These are phyloP conservation scores for Apistogramma diplotaenia DNA, from an alignment of 2,113 vertebrate species.

Conservation along the genomic window DNA sequence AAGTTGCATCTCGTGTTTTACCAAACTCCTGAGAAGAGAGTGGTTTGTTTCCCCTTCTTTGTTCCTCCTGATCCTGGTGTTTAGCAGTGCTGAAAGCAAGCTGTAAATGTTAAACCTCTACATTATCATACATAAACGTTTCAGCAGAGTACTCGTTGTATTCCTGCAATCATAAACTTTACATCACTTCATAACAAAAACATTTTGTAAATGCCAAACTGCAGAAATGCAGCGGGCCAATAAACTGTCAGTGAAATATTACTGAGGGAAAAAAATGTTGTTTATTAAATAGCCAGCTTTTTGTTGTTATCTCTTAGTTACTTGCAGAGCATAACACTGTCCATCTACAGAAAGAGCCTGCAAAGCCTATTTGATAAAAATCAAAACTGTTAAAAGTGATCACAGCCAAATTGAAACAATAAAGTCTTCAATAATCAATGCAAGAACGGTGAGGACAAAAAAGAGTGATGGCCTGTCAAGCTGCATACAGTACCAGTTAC, in stretches of 20 bases:
- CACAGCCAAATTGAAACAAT: too few relatives aligned
- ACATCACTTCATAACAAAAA: not conserved
- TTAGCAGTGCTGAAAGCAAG: not conserved
- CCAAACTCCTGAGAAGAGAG: not conserved
- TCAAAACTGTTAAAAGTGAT: too few relatives aligned
- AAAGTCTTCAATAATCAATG: too few relatives aligned
- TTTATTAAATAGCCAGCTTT: not conserved
- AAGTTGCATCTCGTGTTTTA: not conserved
- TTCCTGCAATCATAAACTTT: not conserved
- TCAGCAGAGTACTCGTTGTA: not conserved
- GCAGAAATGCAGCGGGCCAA: not conserved
- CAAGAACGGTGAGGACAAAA: too few relatives aligned
- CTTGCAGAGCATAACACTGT: not conserved
- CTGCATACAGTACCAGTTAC: too few relatives aligned
- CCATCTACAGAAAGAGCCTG: too few relatives aligned
- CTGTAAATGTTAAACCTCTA: not conserved
- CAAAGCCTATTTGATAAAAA: too few relatives aligned
- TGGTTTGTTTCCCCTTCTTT: not conserved
- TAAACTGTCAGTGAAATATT: not conserved
- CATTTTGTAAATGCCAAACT: not conserved
- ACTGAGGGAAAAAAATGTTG: not conserved
- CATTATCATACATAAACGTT: not conserved
- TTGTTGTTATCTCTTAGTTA: conserved; percentile 29
- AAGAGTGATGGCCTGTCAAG: too few relatives aligned
- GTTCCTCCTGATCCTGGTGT: not conserved